These are phyloP conservation scores for Drosophila pruinosa DNA, from an alignment of 1,140 invertebrate genomes.

Conservation along the genomic window DNA sequence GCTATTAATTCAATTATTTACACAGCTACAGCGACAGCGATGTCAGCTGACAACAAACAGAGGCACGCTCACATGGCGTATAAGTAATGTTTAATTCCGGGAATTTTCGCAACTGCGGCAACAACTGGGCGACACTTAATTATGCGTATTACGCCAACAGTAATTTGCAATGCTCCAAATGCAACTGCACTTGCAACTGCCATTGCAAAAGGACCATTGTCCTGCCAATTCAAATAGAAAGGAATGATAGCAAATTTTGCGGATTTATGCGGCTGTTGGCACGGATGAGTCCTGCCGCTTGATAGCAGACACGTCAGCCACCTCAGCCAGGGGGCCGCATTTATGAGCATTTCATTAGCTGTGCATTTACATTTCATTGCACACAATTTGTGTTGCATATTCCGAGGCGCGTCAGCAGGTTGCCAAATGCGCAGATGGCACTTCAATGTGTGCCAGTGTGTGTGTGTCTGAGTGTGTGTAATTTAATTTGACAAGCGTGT, in stretches of 20 bases:
- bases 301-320: not conserved
- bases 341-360: constrained; percentile 72
- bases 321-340: not conserved
- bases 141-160: constrained; percentile 64
- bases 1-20: constrained; percentile 78
- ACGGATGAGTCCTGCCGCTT: not conserved
- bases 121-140: constrained; percentile 42
- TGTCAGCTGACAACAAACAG: not conserved
- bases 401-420: constrained; percentile 32
- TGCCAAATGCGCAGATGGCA: constrained; percentile 31
- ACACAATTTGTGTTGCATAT: constrained; percentile 60
- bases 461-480: constrained; percentile 38
- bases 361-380: constrained; percentile 73
- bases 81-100: constrained; percentile 39
- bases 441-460: not conserved
- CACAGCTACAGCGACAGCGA: constrained; percentile 49
- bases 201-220: constrained; percentile 8
- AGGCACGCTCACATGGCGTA: constrained; percentile 16
- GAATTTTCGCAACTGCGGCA: constrained; percentile 11
- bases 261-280: constrained; percentile 10
- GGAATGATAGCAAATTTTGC: constrained; percentile 13
- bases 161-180: constrained; percentile 46
- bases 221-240: constrained; percentile 19
- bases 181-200: constrained; percentile 6
- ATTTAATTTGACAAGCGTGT: constrained; percentile 75